A percentile compares a stretch with the other conserved stretches of the same genome.
phyloP scores from a whole-genome alignment of 1,140 invertebrate genomes.

The Oreohelix idahoensis region DNA sequence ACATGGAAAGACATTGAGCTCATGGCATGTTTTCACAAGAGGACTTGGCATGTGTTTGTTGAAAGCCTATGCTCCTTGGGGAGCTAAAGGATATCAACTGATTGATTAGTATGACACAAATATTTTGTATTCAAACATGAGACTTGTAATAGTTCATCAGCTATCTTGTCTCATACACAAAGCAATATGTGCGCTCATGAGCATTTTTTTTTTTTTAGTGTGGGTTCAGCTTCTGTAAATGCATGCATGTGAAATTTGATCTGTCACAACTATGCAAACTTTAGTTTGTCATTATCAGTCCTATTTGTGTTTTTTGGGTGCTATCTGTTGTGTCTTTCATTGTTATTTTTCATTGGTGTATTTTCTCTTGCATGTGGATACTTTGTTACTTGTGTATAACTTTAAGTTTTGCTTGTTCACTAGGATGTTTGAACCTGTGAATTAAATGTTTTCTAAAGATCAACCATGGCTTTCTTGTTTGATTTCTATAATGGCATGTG shows the following conservation, averaged over 20 bases:
- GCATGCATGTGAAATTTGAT: neutral
- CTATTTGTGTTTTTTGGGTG: neutral
- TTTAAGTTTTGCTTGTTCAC: neutral
- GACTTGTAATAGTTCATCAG: too few relatives aligned
- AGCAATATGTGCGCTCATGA: neutral
- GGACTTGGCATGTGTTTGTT: too few relatives aligned
- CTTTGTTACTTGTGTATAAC: neutral
- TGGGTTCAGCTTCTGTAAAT: neutral
- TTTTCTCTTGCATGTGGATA: slow-evolving; percentile 2
- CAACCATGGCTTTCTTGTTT: neutral
- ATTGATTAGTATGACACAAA: too few relatives aligned
- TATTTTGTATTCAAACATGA: too few relatives aligned
- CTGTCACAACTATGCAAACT: slow-evolving; percentile 6
- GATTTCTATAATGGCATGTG: neutral
- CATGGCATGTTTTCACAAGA: too few relatives aligned
- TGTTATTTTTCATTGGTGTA: neutral
- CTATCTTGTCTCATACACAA: neutral
- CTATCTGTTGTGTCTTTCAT: neutral
- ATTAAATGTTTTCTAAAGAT: slow-evolving; percentile 15
- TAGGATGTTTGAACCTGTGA: neutral
- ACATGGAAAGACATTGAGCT: too few relatives aligned
- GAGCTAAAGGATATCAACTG: too few relatives aligned
- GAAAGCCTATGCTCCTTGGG: too few relatives aligned
- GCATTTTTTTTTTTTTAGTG: neutral
- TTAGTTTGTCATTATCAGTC: neutral